A percentile compares a stretch with the other conserved stretches of the same genome.
Conservation (phyloP, 2,113 vertebrate genomes). For the Oncorhynchus keta region DNA sequence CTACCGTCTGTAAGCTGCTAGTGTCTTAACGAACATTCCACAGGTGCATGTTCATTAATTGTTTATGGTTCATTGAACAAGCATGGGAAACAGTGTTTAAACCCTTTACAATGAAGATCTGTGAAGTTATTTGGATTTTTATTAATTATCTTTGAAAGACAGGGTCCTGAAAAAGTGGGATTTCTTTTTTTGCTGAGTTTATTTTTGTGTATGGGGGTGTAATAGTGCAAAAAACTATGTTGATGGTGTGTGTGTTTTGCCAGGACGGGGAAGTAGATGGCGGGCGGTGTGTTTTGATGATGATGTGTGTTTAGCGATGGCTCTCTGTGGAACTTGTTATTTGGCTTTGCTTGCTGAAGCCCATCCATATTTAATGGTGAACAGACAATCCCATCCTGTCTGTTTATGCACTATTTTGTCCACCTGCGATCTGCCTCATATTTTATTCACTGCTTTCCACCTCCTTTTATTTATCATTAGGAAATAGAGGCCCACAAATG, state of each 20-base stretch:
- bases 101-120: too few species aligned
- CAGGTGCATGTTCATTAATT: too few species aligned
- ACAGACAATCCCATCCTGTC: conserved; percentile 49
- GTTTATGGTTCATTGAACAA: too few species aligned
- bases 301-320: conserved; percentile 50
- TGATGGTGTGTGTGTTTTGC: neutral
- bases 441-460: conserved; percentile 60
- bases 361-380: conserved; percentile 65
- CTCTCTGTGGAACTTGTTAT: conserved; percentile 53
- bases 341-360: conserved; percentile 38
- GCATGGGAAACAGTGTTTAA: too few species aligned
- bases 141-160: too few species aligned
- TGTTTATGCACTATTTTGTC: conserved; percentile 56
- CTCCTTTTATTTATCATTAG: conserved; percentile 54
- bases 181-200: too few species aligned
- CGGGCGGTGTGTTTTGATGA: conserved; percentile 28
- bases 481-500: conserved; percentile 22
- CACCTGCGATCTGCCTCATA: conserved; percentile 53
- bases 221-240: neutral
- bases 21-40: too few species aligned
- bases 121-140: too few species aligned
- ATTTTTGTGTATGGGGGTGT: neutral
- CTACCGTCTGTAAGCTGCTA: too few species aligned
- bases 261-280: neutral
- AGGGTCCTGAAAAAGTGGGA: too few species aligned